phyloP scores from a whole-genome alignment of 2,113 vertebrate species.

The Hyaena hyaena region DNA sequence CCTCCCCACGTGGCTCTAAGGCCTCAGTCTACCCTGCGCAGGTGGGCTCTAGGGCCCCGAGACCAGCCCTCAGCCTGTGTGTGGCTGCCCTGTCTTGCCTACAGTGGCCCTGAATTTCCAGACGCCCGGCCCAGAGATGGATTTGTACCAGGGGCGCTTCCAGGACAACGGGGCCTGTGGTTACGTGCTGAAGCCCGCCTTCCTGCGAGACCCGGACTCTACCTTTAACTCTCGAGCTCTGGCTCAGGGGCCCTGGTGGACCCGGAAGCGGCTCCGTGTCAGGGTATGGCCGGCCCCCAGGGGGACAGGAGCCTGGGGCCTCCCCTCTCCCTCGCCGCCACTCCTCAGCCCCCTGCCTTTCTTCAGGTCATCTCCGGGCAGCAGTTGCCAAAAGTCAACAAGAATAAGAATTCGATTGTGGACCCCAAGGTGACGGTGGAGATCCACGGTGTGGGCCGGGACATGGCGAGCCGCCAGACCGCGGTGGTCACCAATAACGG shows the following conservation, averaged over 20 bases:
- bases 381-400: slow-evolving; percentile 96
- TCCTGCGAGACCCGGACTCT: slow-evolving; percentile 88
- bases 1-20: neutral
- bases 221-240: slow-evolving; percentile 90
- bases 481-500: slow-evolving; percentile 93
- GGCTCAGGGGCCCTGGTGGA: slow-evolving; percentile 88
- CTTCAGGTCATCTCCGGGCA: slow-evolving; percentile 96
- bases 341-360: neutral
- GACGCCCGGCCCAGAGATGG: slow-evolving; percentile 93
- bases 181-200: slow-evolving; percentile 95
- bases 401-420: slow-evolving; percentile 94
- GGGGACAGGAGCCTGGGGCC: neutral
- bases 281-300: slow-evolving; percentile 87
- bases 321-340: rapidly evolving
- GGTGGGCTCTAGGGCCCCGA: neutral
- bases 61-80: neutral
- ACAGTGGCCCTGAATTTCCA: slow-evolving; percentile 98
- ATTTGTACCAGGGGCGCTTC: slow-evolving; percentile 95
- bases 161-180: slow-evolving; percentile 92
- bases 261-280: slow-evolving; percentile 88
- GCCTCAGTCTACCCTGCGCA: neutral
- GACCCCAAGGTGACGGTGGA: slow-evolving; percentile 95
- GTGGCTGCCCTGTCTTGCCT: neutral
- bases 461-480: slow-evolving; percentile 89
- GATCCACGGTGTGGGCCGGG: slow-evolving; percentile 89